Conservation (phyloP, 92 coral and sea anemone genomes). For the Ricordea florida region DNA sequence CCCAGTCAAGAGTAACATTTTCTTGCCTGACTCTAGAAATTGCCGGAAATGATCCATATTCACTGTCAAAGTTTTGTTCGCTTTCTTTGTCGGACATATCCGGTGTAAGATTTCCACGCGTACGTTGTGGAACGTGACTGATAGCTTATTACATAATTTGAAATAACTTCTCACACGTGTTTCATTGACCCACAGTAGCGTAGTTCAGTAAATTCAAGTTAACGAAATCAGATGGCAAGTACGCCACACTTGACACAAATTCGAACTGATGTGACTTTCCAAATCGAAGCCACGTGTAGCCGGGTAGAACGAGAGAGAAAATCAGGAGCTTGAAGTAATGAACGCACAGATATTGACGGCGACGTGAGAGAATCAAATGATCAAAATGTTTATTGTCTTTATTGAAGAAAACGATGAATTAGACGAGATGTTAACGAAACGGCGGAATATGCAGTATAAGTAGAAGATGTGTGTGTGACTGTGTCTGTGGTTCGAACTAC, state of each 20-base stretch:
- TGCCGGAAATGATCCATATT: background rate
- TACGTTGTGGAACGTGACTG: background rate
- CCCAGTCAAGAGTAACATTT: background rate
- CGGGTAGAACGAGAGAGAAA: no score
- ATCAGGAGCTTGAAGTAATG: no score
- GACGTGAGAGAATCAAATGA: no score
- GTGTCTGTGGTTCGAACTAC: no score
- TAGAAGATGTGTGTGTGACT: no score
- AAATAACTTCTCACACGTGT: background rate
- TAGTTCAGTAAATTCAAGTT: background rate
- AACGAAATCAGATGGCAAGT: background rate
- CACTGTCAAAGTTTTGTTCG: background rate
- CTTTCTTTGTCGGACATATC: constrained; percentile 3
- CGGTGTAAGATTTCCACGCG: constrained; percentile 4
- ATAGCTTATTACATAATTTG: background rate
- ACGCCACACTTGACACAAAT: background rate
- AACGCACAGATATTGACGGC: no score
- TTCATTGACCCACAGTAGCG: background rate
- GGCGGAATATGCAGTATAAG: no score
- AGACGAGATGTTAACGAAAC: no score
- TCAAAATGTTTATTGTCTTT: no score
- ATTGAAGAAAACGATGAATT: no score
- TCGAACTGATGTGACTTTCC: constrained; percentile 1
- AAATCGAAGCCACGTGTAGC: background rate
- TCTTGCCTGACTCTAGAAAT: constrained; percentile 5